Base-by-base conservation (phyloP, 1,140 invertebrate genomes). In the Melanaphis sacchari region DNA sequence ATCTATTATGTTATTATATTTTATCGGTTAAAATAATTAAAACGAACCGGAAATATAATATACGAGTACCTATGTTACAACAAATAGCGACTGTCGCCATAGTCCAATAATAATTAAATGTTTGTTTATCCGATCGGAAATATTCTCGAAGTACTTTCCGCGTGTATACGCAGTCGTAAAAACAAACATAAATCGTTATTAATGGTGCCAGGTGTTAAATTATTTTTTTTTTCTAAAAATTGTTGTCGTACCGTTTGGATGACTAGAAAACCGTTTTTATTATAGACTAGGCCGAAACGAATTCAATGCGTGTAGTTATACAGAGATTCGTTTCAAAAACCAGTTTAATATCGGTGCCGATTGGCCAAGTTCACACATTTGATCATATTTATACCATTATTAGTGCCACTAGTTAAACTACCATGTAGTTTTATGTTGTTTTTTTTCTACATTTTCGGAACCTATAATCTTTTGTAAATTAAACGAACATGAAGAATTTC, bases 381-480 rank as follows among this genome's bases (percentile, higher is more conserved):
- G 38, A 40, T 41, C 82, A 84, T 84, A 40, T 41, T 84, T 40
- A 84, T 84, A 84, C 38, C 38, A 41, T 84, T 84, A 40, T 84
- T 84, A 84, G 38, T 84, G 38, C 38, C 38, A 40, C 38, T 84
- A 40, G 82, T 40, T 26, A 84, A 40, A 40, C 40, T 40, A 40
- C 82, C 36, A 84, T 84, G 38, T 84, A 84, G 40, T 84, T 84
- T 84, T 84, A 84, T 84, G 82, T 84, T 41, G 24, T 84, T 84
- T 84, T 84, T 82, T 84, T 84, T 84, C 24, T 84, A 7, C 40
- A 40, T 2, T 84, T 41, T 84, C 82, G 38, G 82, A 40, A 84
- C 82, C 82, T 87, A 87, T 87, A 43, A 87, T 87, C 41, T n/a
- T n/a, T 41, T 87, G 41, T 43, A 87, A 87, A 87, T 87, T 87